Conservation (phyloP, 2,888 invertebrate species). For the Meghimatium bilineatum region DNA sequence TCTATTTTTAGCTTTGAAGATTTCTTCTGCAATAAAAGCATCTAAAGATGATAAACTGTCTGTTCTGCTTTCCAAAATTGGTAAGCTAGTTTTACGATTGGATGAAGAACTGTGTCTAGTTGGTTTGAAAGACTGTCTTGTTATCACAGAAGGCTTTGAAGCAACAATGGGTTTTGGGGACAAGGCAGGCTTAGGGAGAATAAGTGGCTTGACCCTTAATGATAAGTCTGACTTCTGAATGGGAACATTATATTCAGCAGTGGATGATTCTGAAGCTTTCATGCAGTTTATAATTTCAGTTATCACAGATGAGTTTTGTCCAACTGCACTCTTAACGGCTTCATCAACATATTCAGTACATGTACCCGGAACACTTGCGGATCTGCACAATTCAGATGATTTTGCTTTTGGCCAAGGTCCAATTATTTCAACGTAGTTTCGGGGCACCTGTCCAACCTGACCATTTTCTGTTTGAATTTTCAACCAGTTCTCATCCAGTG, state of each 20-base stretch:
- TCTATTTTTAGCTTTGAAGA: conserved; percentile 50
- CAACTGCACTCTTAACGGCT: background rate
- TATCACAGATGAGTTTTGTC: background rate
- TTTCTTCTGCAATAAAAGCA: conserved; percentile 54
- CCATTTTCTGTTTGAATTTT: conserved; percentile 74
- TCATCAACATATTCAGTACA: too few relatives aligned
- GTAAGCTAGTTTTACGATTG: background rate
- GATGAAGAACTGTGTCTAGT: conserved; percentile 15
- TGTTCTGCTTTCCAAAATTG: background rate
- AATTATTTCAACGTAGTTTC: conserved; percentile 73
- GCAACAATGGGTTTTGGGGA: conserved; percentile 61
- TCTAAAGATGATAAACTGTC: conserved; percentile 51
- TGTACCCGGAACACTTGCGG: background rate
- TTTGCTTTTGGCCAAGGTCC: conserved; percentile 42
- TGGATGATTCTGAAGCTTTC: background rate
- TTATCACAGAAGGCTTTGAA: conserved; percentile 57
- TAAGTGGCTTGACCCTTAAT: conserved; percentile 41
- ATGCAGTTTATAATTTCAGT: background rate
- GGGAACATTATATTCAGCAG: background rate
- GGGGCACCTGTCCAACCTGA: conserved; percentile 75
- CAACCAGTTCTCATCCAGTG: conserved; percentile 76
- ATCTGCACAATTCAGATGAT: conserved; percentile 1
- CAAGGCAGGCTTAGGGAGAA: conserved; percentile 68
- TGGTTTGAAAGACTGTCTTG: conserved; percentile 1
- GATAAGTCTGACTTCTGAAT: conserved; percentile 24